Evolutionary conservation across 2,113 vertebrate species (phyloP).

Genomic region (Cochlearius cochlearius): DNA sequence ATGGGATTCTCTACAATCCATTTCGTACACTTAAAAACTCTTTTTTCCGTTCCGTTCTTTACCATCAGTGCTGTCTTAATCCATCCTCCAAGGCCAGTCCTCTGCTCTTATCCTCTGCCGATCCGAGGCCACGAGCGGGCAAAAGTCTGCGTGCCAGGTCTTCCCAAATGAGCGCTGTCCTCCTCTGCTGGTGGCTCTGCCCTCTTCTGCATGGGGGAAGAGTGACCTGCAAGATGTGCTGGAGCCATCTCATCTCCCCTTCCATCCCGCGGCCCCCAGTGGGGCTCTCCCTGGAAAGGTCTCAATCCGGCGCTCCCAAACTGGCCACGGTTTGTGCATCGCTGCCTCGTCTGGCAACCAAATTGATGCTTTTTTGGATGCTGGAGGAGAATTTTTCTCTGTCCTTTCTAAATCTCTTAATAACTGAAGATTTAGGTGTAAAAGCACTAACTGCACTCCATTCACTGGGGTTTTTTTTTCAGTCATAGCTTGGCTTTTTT

Average conservation of each 20-base stretch:
- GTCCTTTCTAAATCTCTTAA: constrained; percentile 11
- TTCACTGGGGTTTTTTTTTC: background rate
- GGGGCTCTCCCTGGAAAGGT: background rate
- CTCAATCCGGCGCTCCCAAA: background rate
- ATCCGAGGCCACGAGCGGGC: rapidly evolving
- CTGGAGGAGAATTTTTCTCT: constrained; percentile 10
- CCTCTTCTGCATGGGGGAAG: background rate
- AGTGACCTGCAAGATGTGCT: background rate
- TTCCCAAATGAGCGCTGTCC: background rate
- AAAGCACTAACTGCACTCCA: background rate
- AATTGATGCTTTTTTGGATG: background rate
- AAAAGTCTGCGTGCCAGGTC: background rate
- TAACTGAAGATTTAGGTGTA: constrained; percentile 28
- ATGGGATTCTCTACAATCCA: background rate
- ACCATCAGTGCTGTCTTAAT: background rate
- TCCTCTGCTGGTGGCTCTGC: background rate
- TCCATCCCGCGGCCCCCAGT: background rate
- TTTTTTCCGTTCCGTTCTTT: background rate
- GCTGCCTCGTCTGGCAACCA: background rate
- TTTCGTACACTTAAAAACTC: background rate
- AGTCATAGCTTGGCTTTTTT: constrained; percentile 19
- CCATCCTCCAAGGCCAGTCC: background rate
- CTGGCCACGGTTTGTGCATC: background rate
- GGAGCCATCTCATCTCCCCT: background rate
- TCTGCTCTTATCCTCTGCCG: background rate